Evolutionary conservation across 2,888 invertebrate genomes (phyloP), one percentile per base, ranked within the genome.

Genomic region (Luffia ferchaultella): DNA sequence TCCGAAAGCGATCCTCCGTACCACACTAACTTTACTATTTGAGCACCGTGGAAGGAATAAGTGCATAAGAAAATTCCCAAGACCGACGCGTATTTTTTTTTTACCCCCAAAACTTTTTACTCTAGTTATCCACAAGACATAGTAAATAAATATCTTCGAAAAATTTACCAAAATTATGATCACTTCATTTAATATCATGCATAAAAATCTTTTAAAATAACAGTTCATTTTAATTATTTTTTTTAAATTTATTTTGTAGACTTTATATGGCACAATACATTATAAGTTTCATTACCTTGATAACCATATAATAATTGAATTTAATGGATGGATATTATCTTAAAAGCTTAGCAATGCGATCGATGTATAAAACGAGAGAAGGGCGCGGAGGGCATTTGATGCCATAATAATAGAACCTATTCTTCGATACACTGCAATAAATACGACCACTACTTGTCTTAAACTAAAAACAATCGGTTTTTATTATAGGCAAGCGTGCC

Each of bases 21-120:
- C 60, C 64, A 67, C 64, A 55, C 61, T 69, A 68, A 65, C 61
- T 58, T 63, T 62, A 67, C 65, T 70, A 69, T 70, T 87, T 87
- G 87, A 88, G 88, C 88, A 88, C 87, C 86, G 85, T 87, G 87
- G 88, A 88, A 88, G 88, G 87, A 88, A 88, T 88, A 73, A 76
- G 86, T 85, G 82, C 79, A 73, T 75, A 68, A 72, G 67, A 64
- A 60, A 61, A 62, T 65, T 60, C 63, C 60, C 63, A 60, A 62
- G 55, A 64, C 58, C 59, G n/a, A n/a, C n/a, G n/a, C n/a, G n/a
- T n/a, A n/a, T n/a, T n/a, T n/a, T n/a, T n/a, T n/a, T n/a, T n/a
- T n/a, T n/a, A n/a, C n/a, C n/a, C n/a, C n/a, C n/a, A n/a, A n/a
- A n/a, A n/a, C n/a, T n/a, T n/a, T n/a, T n/a, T n/a, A n/a, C n/a